phyloP scores from a whole-genome alignment of 2,113 vertebrate species.

The Suricata suricatta region DNA sequence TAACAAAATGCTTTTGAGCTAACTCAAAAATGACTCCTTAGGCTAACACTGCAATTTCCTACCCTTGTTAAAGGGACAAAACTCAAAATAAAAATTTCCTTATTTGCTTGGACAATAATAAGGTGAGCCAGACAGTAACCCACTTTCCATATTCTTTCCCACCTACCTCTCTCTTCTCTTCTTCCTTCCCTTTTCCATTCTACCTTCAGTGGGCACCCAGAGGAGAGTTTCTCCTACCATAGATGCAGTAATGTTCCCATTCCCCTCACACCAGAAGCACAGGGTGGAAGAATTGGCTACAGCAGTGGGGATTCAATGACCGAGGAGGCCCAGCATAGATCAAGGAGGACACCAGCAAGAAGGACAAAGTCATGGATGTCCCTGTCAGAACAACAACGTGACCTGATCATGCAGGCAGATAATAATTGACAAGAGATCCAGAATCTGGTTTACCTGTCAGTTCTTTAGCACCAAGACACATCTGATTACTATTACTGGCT shows the following conservation, averaged over 20 bases:
- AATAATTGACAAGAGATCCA: conserved; percentile 41
- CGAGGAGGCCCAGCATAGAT: background rate
- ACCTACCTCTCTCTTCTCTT: background rate
- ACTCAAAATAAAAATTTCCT: background rate
- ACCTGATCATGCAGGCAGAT: background rate
- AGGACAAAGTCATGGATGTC: background rate
- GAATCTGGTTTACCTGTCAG: background rate
- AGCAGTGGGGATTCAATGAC: background rate
- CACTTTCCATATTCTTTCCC: background rate
- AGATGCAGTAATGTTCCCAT: background rate
- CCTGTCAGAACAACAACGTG: background rate
- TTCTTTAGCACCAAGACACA: background rate
- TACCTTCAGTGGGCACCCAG: background rate
- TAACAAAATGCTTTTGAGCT: background rate
- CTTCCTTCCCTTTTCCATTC: background rate
- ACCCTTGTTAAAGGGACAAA: background rate
- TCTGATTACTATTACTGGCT: background rate
- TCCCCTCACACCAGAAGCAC: no score
- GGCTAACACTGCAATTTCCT: background rate
- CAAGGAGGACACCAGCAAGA: background rate
- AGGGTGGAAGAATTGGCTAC: no score
- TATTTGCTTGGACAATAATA: background rate
- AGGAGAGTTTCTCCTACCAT: background rate
- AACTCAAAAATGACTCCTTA: background rate
- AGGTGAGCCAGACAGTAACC: background rate